Evolutionary conservation across 2,797 vertebrate genomes (phyloP).

Genomic region (Enteromius treurensis): DNA sequence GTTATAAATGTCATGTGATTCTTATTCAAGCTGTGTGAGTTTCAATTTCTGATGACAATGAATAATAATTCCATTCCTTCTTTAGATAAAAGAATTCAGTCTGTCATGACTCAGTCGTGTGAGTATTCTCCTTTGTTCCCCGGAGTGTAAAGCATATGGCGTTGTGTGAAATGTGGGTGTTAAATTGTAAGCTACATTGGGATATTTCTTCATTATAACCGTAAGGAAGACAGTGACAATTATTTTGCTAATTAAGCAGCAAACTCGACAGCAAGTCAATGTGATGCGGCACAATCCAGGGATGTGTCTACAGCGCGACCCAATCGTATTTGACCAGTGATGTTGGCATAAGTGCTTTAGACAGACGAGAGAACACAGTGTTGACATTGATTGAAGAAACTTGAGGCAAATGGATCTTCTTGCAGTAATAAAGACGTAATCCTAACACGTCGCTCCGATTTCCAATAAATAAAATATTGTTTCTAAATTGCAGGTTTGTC

Average conservation of each 20-base stretch:
- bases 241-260: conserved; percentile 61
- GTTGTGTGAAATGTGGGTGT: conserved; percentile 45
- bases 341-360: conserved; percentile 44
- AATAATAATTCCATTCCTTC: conserved; percentile 42
- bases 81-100: conserved; percentile 41
- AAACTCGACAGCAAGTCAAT: conserved; percentile 56
- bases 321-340: conserved; percentile 52
- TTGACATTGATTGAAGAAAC: conserved; percentile 19
- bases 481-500: conserved; percentile 7
- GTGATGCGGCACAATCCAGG: conserved; percentile 29
- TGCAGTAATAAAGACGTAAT: conserved; percentile 22
- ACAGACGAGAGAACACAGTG: not conserved
- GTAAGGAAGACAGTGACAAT: conserved; percentile 55
- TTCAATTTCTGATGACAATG: conserved; percentile 37
- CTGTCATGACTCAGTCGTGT: conserved; percentile 28
- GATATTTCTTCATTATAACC: conserved; percentile 50
- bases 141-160: conserved; percentile 36
- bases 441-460: not conserved
- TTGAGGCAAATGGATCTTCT: conserved; percentile 18
- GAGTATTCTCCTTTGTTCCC: conserved; percentile 23
- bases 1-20: not conserved
- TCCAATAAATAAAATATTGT: conserved; percentile 27
- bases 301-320: conserved; percentile 31
- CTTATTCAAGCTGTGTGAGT: conserved; percentile 9
- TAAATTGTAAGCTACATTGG: conserved; percentile 41